A percentile compares a stretch with the other conserved stretches of the same genome.
Conservation (phyloP, 2,797 vertebrate genomes). For the Ciconia nigra region DNA sequence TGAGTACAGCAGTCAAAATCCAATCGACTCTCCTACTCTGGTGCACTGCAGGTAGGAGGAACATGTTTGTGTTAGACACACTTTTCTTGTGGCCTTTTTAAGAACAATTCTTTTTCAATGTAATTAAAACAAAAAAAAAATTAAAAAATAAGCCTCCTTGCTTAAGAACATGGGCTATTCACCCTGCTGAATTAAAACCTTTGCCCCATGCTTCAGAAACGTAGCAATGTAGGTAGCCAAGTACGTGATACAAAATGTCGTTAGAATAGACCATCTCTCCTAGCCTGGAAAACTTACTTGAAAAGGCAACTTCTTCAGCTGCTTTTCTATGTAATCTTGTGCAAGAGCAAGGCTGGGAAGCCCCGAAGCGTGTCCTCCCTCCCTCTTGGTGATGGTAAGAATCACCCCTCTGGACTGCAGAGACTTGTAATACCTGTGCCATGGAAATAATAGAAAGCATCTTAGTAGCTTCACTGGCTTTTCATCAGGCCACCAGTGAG, state of each 20-base stretch:
- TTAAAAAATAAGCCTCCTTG: background rate
- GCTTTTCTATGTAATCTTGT: background rate
- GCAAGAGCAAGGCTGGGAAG: background rate
- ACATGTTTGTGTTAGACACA: background rate
- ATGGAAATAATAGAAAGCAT: background rate
- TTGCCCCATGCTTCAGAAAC: background rate
- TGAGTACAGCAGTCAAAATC: constrained; percentile 89
- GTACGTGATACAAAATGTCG: background rate
- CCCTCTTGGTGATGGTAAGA: background rate
- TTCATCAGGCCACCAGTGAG: background rate
- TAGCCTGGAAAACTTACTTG: background rate
- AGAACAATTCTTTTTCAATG: background rate
- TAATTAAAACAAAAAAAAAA: background rate
- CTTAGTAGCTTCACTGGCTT: background rate
- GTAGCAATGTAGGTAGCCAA: background rate
- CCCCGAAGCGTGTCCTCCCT: background rate
- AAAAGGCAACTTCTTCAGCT: too few relatives aligned
- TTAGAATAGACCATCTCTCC: background rate
- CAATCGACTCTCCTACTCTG: constrained; percentile 83
- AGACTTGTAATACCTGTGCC: background rate
- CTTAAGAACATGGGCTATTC: background rate
- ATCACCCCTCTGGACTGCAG: background rate
- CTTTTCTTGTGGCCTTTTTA: background rate
- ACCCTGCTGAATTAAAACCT: background rate
- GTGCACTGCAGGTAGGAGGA: constrained; percentile 92